phyloP scores from a whole-genome alignment of 2,888 invertebrate species.

The Sipunculus nudus region DNA sequence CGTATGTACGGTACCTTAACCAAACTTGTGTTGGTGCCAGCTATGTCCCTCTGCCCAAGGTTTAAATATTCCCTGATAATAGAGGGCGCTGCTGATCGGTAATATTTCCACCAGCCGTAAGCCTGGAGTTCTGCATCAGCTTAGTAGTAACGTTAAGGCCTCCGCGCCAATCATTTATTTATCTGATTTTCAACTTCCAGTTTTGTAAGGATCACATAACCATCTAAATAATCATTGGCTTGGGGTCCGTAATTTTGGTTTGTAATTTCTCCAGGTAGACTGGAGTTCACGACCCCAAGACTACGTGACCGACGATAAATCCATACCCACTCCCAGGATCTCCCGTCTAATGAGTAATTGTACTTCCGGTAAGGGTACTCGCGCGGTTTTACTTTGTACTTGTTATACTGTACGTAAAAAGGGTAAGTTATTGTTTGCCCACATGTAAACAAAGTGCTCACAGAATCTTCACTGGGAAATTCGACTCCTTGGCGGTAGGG shows the following conservation, averaged over 20 bases:
- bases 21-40: constrained; percentile 22
- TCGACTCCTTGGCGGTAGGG: constrained; percentile 29
- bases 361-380: constrained; percentile 1
- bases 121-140: constrained; percentile 16
- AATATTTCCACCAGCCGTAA: constrained; percentile 30
- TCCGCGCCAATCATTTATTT: constrained; percentile 24
- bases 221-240: constrained; percentile 32
- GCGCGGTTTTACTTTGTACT: no score
- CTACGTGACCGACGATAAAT: constrained; percentile 27
- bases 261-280: constrained; percentile 33
- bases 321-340: constrained; percentile 28
- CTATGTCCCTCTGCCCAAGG: constrained; percentile 3
- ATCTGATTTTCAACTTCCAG: constrained; percentile 12
- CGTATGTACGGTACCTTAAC: constrained; percentile 29
- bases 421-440: constrained; percentile 30
- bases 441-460: constrained; percentile 21
- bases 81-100: constrained; percentile 12
- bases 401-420: constrained; percentile 20
- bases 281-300: constrained; percentile 4
- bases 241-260: constrained; percentile 29
- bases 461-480: constrained; percentile 20
- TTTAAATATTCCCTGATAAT: constrained; percentile 1
- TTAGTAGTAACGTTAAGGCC: constrained; percentile 18
- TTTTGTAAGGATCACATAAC: constrained; percentile 16
- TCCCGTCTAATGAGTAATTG: constrained; percentile 11